Evolutionary conservation across 2,797 vertebrate genomes (phyloP), one percentile per base, ranked within the genome.

Genomic region (Anabas testudineus): DNA sequence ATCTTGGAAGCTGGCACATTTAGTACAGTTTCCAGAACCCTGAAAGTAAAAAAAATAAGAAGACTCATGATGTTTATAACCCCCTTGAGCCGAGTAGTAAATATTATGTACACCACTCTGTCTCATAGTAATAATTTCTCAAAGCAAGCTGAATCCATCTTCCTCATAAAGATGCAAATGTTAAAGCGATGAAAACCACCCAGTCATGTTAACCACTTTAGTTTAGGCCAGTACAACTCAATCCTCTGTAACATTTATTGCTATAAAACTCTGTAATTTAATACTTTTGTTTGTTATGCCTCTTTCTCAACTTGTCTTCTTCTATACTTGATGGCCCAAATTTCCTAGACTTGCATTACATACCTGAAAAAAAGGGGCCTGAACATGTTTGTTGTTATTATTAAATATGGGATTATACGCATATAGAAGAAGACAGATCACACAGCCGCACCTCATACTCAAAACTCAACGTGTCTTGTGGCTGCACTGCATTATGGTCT

Each of bases 1-100:
- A 1, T 99, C 97, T 46, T 90, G 93, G 76, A 92, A 95, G 89
- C 96, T 95, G 66, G 96, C 95, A 86, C 98, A 99, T 76, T 93
- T 92, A 0, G 88, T 80, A 32, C 98, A 99, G 49, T 91, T 92
- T 82, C 93, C 94, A 1, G 96, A 93, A n/a, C 95, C 96, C 98
- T 99, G 89, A 1, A 75, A 67, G 67, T 43, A 48, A 67, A 65
- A 52, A 55, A n/a, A 54, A 39, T 34, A 54, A 36, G 19, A 34
- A 37, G 12, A 52, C 5, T 12, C 1, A 10, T 42, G 8, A 63
- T 74, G 71, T 85, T 82, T 78, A 87, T 56, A 46, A 41, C 34
- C 41, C 60, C 32, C 43, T 30, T 34, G 41, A 56, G 60, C 63
- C 34, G 10, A 57, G 60, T 5, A 63, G 56, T 80, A 76, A 73